Percentiles rank a stretch among this genome's conserved stretches.
These are phyloP conservation scores for Brachionus manjavacas DNA, from an alignment of 1,140 invertebrate species.

Conservation along the genomic window DNA sequence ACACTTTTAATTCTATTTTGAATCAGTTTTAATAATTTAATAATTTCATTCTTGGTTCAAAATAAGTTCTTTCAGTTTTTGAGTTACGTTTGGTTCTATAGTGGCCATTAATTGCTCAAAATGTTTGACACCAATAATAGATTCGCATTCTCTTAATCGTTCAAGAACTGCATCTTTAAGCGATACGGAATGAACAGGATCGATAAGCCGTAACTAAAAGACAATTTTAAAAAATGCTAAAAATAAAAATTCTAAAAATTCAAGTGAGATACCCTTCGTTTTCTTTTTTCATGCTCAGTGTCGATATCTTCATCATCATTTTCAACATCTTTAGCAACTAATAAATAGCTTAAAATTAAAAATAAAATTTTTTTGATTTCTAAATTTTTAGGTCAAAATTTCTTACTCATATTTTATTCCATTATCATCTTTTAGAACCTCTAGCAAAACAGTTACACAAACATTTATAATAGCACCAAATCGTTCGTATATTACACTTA, in stretches of 20 bases:
- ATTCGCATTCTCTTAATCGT: conserved; percentile 65
- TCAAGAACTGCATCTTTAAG: conserved; percentile 66
- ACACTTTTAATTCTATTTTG: neutral
- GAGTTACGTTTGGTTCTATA: conserved; percentile 49
- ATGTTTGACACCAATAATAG: conserved; percentile 52
- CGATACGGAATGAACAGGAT: conserved; percentile 69
- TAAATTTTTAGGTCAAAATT: neutral
- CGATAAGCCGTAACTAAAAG: conserved; percentile 61
- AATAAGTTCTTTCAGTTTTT: conserved; percentile 45
- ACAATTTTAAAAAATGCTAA: conserved; percentile 38
- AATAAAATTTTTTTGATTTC: neutral
- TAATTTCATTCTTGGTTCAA: neutral
- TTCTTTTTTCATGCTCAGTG: conserved; percentile 53
- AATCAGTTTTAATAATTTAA: neutral
- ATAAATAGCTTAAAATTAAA: conserved; percentile 44
- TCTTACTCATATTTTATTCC: conserved; percentile 68
- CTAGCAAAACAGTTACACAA: conserved; percentile 77
- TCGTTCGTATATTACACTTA: conserved; percentile 65
- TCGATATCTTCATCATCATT: conserved; percentile 47
- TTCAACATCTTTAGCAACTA: conserved; percentile 47
- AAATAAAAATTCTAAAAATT: neutral
- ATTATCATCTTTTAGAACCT: conserved; percentile 70
- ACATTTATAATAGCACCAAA: conserved; percentile 71
- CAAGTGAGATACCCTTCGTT: conserved; percentile 47
- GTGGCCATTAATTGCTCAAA: conserved; percentile 49